Percentiles rank a stretch among this genome's conserved stretches.
phyloP scores from a whole-genome alignment of 2,113 vertebrate genomes.

The Oncorhynchus gorbuscha region DNA sequence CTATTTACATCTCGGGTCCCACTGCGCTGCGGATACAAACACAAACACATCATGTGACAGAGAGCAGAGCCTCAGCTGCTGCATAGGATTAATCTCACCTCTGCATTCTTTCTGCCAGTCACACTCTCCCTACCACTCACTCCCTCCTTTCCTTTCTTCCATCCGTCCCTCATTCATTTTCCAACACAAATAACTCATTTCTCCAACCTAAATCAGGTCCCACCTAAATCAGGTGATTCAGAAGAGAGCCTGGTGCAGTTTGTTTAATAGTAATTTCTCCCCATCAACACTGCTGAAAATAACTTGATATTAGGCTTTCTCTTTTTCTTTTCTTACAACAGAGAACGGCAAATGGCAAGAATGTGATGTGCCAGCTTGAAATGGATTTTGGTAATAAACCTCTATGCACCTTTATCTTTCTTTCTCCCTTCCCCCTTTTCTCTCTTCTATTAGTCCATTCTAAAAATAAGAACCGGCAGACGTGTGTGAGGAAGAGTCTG shows the following conservation, averaged over 20 bases:
- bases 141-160: too few relatives aligned
- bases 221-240: conserved; percentile 8
- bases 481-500: conserved; percentile 97
- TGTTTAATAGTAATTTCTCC: neutral
- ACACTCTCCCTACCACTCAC: neutral
- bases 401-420: neutral
- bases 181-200: conserved; percentile 9
- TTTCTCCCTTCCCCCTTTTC: neutral
- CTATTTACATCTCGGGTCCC: neutral
- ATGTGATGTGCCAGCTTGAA: neutral
- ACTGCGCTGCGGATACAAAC: neutral
- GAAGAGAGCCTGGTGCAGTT: neutral
- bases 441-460: conserved; percentile 83
- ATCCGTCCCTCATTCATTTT: too few relatives aligned
- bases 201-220: conserved; percentile 6
- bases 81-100: neutral
- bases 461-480: conserved; percentile 97
- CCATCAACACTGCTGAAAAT: neutral
- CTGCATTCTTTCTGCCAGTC: neutral
- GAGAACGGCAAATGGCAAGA: neutral
- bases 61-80: neutral
- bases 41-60: neutral
- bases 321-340: neutral
- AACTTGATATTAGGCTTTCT: conserved; percentile 21
- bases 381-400: neutral